These are phyloP conservation scores for Diaprepes abbreviatus DNA, from an alignment of 2,888 invertebrate species.

Conservation along the genomic window DNA sequence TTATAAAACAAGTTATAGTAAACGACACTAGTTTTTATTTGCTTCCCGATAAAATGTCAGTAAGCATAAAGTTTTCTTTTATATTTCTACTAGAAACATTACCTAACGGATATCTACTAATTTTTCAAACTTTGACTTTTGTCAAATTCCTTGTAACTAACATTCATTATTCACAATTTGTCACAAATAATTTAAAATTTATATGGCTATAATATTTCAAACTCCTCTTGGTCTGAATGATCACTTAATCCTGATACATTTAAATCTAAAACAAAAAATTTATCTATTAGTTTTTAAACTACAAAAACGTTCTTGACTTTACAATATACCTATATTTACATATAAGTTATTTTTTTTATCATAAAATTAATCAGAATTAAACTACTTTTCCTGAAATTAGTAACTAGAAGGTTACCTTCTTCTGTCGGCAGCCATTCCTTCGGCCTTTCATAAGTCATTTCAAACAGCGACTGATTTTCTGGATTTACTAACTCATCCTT, in stretches of 20 bases:
- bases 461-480: constrained; percentile 87
- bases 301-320: too few species aligned
- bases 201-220: constrained; percentile 48
- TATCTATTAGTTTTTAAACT: too few species aligned
- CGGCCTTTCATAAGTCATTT: constrained; percentile 84
- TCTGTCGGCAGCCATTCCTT: constrained; percentile 77
- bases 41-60: too few species aligned
- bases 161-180: constrained; percentile 5
- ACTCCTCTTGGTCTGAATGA: constrained; percentile 48
- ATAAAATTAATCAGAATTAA: constrained; percentile 7
- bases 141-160: neutral
- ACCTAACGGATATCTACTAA: too few species aligned
- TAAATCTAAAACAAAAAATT: constrained; percentile 38
- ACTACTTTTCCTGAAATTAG: too few species aligned
- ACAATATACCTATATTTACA: too few species aligned
- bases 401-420: constrained; percentile 55
- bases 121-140: constrained; percentile 19
- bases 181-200: neutral
- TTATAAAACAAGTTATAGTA: too few species aligned
- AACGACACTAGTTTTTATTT: too few species aligned
- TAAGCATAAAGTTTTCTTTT: too few species aligned
- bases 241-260: constrained; percentile 35
- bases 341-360: too few species aligned
- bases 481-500: constrained; percentile 77
- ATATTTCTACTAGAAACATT: too few species aligned